Evolutionary conservation across 2,888 invertebrate genomes (phyloP).

Genomic region (Drosophila affinis): DNA sequence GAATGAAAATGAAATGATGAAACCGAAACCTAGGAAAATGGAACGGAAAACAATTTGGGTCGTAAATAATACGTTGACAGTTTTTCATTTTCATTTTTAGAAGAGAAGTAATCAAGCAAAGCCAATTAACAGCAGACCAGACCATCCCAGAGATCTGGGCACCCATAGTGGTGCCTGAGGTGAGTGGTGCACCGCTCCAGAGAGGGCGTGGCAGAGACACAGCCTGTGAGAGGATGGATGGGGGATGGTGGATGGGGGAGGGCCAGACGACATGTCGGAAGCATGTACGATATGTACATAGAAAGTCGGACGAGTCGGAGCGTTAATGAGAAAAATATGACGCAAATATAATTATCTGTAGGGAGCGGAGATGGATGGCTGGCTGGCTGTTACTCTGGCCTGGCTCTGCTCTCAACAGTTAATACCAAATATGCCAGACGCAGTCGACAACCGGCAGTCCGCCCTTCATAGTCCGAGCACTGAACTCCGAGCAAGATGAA

Average conservation of each 20-base stretch:
- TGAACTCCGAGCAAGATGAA: constrained; percentile 58
- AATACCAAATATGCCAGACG: constrained; percentile 68
- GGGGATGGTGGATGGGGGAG: too few relatives aligned
- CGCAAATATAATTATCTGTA: constrained; percentile 76
- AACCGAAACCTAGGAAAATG: constrained; percentile 31
- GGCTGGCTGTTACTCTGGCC: constrained; percentile 4
- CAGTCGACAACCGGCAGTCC: constrained; percentile 1
- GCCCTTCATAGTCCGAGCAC: not conserved
- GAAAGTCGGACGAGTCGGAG: constrained; percentile 59
- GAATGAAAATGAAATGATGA: not conserved
- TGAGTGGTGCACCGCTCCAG: constrained; percentile 55
- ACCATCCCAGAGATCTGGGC: not conserved
- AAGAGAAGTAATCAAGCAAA: constrained; percentile 80
- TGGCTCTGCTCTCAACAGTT: constrained; percentile 51
- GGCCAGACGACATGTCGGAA: constrained; percentile 15
- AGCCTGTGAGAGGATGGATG: too few relatives aligned
- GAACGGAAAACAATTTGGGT: constrained; percentile 58
- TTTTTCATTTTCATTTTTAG: constrained; percentile 79
- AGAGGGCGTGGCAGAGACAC: too few relatives aligned
- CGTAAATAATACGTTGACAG: constrained; percentile 81
- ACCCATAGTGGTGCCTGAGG: constrained; percentile 14
- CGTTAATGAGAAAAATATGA: constrained; percentile 80
- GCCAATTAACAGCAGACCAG: constrained; percentile 71
- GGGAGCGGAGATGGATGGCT: constrained; percentile 22
- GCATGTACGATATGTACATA: constrained; percentile 21